phyloP scores from a whole-genome alignment of 2,113 vertebrate genomes.

The Pithys albifrons region DNA sequence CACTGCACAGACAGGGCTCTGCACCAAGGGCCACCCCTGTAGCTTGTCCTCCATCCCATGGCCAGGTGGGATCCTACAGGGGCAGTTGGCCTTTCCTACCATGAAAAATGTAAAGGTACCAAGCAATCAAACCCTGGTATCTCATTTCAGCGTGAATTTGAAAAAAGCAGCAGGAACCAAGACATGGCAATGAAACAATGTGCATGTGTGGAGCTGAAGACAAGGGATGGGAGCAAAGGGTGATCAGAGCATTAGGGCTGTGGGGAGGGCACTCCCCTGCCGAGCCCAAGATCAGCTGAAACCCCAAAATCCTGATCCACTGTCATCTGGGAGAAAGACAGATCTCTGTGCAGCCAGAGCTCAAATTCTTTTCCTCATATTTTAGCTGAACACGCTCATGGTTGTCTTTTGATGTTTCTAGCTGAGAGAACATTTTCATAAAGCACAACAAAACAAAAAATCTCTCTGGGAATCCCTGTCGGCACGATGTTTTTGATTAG shows the following conservation, averaged over 20 bases:
- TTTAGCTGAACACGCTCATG: neutral
- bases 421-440: slow-evolving; percentile 49
- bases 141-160: neutral
- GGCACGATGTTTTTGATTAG: slow-evolving; percentile 68
- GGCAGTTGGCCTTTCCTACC: neutral
- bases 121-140: neutral
- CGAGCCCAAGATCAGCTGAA: neutral
- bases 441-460: slow-evolving; percentile 32
- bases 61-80: neutral
- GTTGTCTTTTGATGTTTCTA: slow-evolving; percentile 55
- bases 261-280: neutral
- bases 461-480: slow-evolving; percentile 54
- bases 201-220: neutral
- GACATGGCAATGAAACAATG: fast-evolving
- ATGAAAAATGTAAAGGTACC: neutral
- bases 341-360: neutral
- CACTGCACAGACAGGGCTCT: neutral
- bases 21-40: fast-evolving
- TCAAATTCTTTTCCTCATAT: neutral
- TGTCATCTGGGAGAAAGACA: neutral
- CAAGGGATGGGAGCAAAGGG: neutral
- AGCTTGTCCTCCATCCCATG: neutral
- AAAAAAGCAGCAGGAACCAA: neutral
- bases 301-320: neutral
- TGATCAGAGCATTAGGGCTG: neutral